Evolutionary conservation across 2,113 vertebrate genomes (phyloP).

Genomic region (Lates calcarifer): DNA sequence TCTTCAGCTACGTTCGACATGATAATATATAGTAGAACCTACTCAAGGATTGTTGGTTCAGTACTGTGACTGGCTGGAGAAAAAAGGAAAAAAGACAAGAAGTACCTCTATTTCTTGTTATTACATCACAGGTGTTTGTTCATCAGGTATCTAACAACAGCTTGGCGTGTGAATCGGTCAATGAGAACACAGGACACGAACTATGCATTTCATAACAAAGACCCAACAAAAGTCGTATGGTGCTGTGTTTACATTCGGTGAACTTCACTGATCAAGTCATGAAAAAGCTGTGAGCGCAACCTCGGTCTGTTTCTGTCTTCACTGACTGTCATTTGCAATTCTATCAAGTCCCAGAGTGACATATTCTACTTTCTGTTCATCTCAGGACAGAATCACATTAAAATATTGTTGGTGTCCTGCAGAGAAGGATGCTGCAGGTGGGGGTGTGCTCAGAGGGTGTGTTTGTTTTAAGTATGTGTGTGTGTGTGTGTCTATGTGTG

Average conservation of each 20-base stretch:
- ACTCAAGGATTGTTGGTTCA: neutral
- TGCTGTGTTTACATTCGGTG: slow-evolving; percentile 16
- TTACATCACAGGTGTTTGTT: neutral
- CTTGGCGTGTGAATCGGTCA: neutral
- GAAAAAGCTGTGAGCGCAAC: slow-evolving; percentile 30
- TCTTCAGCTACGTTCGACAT: neutral
- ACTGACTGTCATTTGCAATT: slow-evolving; percentile 66
- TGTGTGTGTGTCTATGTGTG: slow-evolving; percentile 17
- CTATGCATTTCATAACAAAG: slow-evolving; percentile 9
- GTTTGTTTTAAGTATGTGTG: slow-evolving; percentile 11
- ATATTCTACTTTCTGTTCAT: slow-evolving; percentile 57
- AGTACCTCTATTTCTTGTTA: neutral
- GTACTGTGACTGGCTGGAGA: neutral
- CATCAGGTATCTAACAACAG: neutral
- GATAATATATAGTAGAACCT: neutral
- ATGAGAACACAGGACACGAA: slow-evolving; percentile 7
- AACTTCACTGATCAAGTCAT: slow-evolving; percentile 52
- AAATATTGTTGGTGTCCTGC: slow-evolving; percentile 61
- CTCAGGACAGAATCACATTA: slow-evolving; percentile 60
- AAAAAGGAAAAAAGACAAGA: neutral
- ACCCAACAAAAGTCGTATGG: slow-evolving; percentile 26
- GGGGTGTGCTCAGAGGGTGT: slow-evolving; percentile 8
- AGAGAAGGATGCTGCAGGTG: slow-evolving; percentile 45
- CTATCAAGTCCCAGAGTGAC: slow-evolving; percentile 68
- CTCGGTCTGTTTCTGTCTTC: slow-evolving; percentile 22